phyloP scores from a whole-genome alignment of 2,888 invertebrate species.

The Gortyna flavago region DNA sequence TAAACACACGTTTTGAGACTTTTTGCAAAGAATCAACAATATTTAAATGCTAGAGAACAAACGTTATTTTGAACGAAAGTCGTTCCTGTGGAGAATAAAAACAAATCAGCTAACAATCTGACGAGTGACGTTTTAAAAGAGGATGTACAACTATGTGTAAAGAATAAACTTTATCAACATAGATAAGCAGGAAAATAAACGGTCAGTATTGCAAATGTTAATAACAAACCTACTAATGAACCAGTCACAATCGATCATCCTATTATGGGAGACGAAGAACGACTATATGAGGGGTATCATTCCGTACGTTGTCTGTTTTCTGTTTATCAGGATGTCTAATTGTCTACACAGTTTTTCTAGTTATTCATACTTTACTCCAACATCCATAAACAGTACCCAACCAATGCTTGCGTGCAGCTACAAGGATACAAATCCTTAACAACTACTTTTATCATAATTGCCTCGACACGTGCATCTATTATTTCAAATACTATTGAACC shows the following conservation, averaged over 20 bases:
- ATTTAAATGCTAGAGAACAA: not conserved
- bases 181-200: slow-evolving; percentile 14
- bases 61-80: not conserved
- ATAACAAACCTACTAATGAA: slow-evolving; percentile 11
- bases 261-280: not conserved
- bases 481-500: slow-evolving; percentile 19
- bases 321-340: not conserved
- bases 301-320: not conserved
- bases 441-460: slow-evolving; percentile 52
- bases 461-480: slow-evolving; percentile 57
- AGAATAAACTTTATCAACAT: not conserved
- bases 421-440: slow-evolving; percentile 48
- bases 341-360: not conserved
- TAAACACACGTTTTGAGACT: slow-evolving; percentile 36
- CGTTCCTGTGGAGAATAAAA: not conserved
- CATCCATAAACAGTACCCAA: not conserved
- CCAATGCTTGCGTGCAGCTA: slow-evolving; percentile 38
- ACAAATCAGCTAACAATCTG: not conserved
- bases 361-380: not conserved
- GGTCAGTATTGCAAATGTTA: not conserved
- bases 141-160: not conserved
- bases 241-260: slow-evolving; percentile 22
- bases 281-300: not conserved
- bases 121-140: not conserved
- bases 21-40: slow-evolving; percentile 12